Evolutionary conservation across 1,140 invertebrate species (phyloP).

Genomic region (Calliopsis andreniformis): DNA sequence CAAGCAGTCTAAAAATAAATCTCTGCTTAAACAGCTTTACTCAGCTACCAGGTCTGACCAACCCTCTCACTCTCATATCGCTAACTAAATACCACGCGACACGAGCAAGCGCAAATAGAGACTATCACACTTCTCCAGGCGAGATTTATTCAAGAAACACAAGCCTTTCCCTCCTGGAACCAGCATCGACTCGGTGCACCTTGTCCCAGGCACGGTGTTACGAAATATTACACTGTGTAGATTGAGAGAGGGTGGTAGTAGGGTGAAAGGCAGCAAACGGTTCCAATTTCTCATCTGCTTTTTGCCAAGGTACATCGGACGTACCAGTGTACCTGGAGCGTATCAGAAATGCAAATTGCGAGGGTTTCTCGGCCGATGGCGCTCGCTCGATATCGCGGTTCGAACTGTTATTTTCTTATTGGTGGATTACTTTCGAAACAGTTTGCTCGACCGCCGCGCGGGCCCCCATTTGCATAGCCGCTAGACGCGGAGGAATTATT

Average conservation of each 20-base stretch:
- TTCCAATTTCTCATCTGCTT: slow-evolving; percentile 38
- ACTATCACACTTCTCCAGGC: too few species aligned
- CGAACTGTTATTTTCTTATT: slow-evolving; percentile 38
- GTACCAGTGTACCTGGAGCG: neutral
- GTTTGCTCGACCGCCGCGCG: neutral
- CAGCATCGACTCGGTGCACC: slow-evolving; percentile 17
- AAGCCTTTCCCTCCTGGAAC: neutral
- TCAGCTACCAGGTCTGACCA: too few species aligned
- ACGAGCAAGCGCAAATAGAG: too few species aligned
- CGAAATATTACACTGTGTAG: slow-evolving; percentile 19
- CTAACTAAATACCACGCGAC: too few species aligned
- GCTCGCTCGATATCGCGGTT: slow-evolving; percentile 35
- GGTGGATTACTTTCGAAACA: slow-evolving; percentile 39
- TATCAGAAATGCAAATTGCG: slow-evolving; percentile 49
- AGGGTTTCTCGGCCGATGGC: slow-evolving; percentile 13
- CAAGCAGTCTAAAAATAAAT: too few species aligned
- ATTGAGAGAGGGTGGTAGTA: neutral
- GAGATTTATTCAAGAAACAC: too few species aligned
- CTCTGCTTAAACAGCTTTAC: too few species aligned
- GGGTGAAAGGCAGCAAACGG: neutral
- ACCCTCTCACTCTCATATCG: too few species aligned
- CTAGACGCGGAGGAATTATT: slow-evolving; percentile 29
- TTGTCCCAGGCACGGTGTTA: slow-evolving; percentile 31
- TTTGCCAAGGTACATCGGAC: neutral
- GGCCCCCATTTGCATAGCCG: slow-evolving; percentile 25